phyloP scores from a whole-genome alignment of 1,140 invertebrate species.

The Cecropterus lyciades region DNA sequence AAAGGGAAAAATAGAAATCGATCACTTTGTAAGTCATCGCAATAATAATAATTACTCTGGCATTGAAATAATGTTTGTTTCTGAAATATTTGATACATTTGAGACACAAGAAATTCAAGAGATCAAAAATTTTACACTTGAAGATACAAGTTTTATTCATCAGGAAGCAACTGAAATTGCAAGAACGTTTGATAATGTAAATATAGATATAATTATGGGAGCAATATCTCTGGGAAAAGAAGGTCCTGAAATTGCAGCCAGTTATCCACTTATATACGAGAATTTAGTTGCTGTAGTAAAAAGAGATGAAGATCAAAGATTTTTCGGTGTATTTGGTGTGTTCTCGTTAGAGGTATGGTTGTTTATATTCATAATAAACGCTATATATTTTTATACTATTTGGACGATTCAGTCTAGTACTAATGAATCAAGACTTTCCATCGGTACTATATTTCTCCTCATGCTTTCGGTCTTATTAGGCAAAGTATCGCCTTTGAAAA shows the following conservation, averaged over 20 bases:
- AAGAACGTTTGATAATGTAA: neutral
- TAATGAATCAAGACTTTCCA: neutral
- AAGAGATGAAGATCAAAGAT: neutral
- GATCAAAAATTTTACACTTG: neutral
- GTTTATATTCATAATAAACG: neutral
- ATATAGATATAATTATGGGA: conserved; percentile 2
- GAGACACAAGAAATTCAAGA: neutral
- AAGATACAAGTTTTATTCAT: neutral
- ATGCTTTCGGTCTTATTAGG: conserved; percentile 11
- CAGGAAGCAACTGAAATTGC: neutral
- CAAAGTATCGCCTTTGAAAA: conserved; percentile 4
- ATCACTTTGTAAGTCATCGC: neutral
- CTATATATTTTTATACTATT: conserved; percentile 2
- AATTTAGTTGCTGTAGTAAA: conserved; percentile 13
- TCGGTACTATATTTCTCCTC: neutral
- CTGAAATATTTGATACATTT: conserved; percentile 4
- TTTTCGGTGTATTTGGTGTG: neutral
- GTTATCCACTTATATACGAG: conserved; percentile 9
- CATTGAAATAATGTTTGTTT: conserved; percentile 5
- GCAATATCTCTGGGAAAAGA: neutral
- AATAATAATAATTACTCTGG: neutral
- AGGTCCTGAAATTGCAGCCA: neutral
- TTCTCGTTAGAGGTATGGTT: conserved; percentile 4
- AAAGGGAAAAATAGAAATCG: neutral
- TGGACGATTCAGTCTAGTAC: neutral